These are phyloP conservation scores for Silurus meridionalis DNA, from an alignment of 2,113 vertebrate species.

Conservation along the genomic window DNA sequence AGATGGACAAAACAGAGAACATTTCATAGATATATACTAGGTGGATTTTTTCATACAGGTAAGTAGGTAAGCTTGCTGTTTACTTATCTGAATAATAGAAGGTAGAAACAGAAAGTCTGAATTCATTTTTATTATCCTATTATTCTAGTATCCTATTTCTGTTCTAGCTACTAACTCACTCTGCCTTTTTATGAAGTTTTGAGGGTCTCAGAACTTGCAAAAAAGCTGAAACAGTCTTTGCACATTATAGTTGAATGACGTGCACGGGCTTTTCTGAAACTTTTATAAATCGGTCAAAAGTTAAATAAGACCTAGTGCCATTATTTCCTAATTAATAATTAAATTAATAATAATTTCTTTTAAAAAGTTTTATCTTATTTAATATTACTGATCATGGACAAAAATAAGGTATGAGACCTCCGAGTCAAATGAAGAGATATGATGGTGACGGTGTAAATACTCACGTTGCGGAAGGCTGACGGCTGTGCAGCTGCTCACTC, in stretches of 20 bases:
- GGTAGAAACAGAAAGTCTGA: not conserved
- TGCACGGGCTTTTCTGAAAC: not conserved
- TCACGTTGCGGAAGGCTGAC: conserved; percentile 18
- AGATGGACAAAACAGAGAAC: not conserved
- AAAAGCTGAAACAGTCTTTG: too few relatives aligned
- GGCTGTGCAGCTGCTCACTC: not conserved
- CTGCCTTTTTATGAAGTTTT: too few relatives aligned
- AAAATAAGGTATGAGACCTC: not conserved
- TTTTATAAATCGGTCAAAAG: not conserved
- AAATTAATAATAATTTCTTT: too few relatives aligned
- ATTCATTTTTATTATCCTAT: too few relatives aligned
- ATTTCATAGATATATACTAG: not conserved
- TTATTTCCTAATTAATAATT: not conserved
- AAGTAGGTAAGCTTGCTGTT: not conserved
- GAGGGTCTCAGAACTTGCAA: too few relatives aligned
- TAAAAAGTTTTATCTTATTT: not conserved
- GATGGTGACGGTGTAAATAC: not conserved
- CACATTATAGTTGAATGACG: too few relatives aligned
- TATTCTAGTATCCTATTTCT: too few relatives aligned
- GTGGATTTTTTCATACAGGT: not conserved
- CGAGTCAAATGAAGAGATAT: not conserved
- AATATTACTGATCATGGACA: not conserved
- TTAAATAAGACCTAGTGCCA: too few relatives aligned
- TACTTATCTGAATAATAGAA: not conserved
- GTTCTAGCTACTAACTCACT: too few relatives aligned